Percentiles rank a stretch among this genome's conserved stretches.
phyloP scores from a whole-genome alignment of 2,888 invertebrate species.

The Helleia helle region DNA sequence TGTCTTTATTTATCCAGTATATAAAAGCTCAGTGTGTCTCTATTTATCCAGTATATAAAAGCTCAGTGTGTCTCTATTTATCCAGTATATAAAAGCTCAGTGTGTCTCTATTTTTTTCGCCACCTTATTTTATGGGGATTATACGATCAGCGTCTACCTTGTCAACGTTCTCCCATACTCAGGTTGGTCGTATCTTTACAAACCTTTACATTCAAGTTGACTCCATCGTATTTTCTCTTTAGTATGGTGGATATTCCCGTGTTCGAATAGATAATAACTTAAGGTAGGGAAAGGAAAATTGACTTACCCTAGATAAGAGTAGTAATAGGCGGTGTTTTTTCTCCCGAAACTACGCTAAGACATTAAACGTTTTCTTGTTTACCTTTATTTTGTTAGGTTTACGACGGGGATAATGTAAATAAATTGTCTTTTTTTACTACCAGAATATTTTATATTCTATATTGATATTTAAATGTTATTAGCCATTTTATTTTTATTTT shows the following conservation, averaged over 20 bases:
- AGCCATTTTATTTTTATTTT: no score
- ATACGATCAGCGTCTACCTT: conserved; percentile 70
- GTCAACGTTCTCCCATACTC: conserved; percentile 64
- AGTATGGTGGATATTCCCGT: conserved; percentile 26
- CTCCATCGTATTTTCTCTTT: conserved; percentile 14
- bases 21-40: no score
- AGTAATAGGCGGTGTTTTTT: conserved; percentile 63
- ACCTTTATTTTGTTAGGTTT: conserved; percentile 48
- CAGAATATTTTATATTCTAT: no score
- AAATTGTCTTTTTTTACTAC: conserved; percentile 23
- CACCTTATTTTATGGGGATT: conserved; percentile 71
- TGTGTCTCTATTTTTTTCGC: conserved; percentile 39
- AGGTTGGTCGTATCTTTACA: conserved; percentile 47
- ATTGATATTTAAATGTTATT: no score
- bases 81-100: conserved; percentile 27
- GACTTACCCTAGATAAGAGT: conserved; percentile 69
- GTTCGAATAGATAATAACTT: conserved; percentile 18
- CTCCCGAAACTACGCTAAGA: conserved; percentile 52
- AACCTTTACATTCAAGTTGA: conserved; percentile 17
- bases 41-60: no score
- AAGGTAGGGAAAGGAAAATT: conserved; percentile 57
- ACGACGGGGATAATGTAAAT: conserved; percentile 20
- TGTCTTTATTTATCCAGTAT: no score
- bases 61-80: no score
- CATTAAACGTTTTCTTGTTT: conserved; percentile 59